Evolutionary conservation across 2,888 invertebrate species (phyloP).

Genomic region (Achlya flavicornis): DNA sequence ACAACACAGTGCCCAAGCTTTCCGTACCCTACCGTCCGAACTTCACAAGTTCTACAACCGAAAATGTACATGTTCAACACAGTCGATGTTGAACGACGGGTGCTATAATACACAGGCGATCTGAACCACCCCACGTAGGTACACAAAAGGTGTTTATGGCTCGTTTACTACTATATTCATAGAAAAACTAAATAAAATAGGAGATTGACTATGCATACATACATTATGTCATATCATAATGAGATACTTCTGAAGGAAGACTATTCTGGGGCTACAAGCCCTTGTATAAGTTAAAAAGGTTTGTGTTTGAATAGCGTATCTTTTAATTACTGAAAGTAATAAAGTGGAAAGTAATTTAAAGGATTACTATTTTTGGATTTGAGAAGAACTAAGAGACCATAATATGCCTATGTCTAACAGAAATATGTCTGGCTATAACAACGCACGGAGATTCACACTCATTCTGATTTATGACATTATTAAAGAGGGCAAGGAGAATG

Average conservation of each 20-base stretch:
- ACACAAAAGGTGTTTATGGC: background rate
- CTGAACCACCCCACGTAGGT: background rate
- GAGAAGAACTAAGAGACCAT: too few species aligned
- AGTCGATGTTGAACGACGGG: background rate
- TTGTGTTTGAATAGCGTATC: too few species aligned
- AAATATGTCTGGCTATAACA: too few species aligned
- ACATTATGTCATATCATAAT: too few species aligned
- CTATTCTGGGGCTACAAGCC: too few species aligned
- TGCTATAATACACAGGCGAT: slow-evolving; percentile 1
- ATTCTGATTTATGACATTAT: background rate
- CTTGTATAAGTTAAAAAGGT: too few species aligned
- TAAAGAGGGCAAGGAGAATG: background rate
- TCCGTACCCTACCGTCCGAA: background rate
- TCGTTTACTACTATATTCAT: background rate
- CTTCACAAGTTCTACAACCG: background rate
- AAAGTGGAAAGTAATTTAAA: too few species aligned
- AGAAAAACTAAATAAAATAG: background rate
- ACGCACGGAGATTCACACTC: background rate
- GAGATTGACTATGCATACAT: too few species aligned
- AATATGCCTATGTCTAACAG: too few species aligned
- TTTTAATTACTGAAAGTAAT: too few species aligned
- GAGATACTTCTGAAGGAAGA: too few species aligned
- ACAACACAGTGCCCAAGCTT: background rate
- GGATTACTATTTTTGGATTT: too few species aligned
- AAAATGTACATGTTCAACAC: background rate